Conservation (phyloP, 2,113 vertebrate genomes). For the Gallinago media region DNA sequence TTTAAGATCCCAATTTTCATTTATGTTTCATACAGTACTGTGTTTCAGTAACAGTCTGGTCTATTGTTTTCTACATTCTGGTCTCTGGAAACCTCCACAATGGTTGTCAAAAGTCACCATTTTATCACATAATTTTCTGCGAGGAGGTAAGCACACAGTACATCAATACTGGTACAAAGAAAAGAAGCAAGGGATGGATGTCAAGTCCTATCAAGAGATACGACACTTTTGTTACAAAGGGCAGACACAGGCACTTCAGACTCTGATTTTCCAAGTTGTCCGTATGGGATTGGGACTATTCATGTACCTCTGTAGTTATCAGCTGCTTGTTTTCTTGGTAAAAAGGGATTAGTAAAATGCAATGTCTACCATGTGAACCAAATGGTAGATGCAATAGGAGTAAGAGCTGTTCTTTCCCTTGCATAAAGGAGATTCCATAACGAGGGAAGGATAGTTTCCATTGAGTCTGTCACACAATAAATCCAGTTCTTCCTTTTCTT, state of each 20-base stretch:
- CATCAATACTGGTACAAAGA: background rate
- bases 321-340: background rate
- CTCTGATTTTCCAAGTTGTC: background rate
- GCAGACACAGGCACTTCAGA: background rate
- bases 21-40: background rate
- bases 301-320: background rate
- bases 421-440: background rate
- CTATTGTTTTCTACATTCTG: background rate
- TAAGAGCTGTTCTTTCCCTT: background rate
- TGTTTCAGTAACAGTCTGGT: background rate
- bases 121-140: background rate
- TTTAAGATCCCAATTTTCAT: background rate
- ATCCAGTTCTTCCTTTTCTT: background rate
- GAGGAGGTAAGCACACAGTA: background rate
- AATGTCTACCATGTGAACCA: background rate
- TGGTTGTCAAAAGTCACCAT: background rate
- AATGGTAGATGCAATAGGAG: background rate
- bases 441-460: background rate
- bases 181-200: background rate
- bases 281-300: background rate
- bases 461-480: background rate
- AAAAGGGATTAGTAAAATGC: background rate
- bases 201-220: background rate
- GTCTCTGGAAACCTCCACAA: background rate
- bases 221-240: accelerated